phyloP scores from a whole-genome alignment of 2,888 invertebrate genomes.

The Reticulitermes lucifugus region DNA sequence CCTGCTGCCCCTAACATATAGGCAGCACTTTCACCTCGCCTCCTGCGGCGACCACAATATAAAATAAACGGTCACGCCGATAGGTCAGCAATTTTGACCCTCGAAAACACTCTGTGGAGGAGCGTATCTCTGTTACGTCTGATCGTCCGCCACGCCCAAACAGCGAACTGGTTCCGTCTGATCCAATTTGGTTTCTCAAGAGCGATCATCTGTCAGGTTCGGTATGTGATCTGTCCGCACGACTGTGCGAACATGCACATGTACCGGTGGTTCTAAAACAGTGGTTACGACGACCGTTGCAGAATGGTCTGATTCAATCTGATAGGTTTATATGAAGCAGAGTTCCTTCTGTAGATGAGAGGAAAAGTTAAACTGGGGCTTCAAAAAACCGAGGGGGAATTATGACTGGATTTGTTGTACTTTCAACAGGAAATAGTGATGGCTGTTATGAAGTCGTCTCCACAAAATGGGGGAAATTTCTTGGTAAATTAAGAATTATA shows the following conservation, averaged over 20 bases:
- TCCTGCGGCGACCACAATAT: constrained; percentile 7
- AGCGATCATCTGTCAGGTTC: constrained; percentile 2
- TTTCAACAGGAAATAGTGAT: too few relatives aligned
- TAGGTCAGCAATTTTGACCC: constrained; percentile 1
- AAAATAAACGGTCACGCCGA: constrained; percentile 6
- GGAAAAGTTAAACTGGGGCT: too few relatives aligned
- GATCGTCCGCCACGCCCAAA: neutral
- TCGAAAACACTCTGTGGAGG: constrained; percentile 14
- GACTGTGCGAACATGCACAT: neutral
- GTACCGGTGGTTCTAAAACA: too few relatives aligned
- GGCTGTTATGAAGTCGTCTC: too few relatives aligned
- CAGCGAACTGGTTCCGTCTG: constrained; percentile 9
- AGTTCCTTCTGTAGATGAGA: too few relatives aligned
- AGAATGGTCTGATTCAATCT: too few relatives aligned
- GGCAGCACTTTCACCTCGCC: constrained; percentile 20
- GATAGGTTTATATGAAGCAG: too few relatives aligned
- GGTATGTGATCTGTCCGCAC: neutral
- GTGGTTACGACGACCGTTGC: too few relatives aligned
- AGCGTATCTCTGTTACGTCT: neutral
- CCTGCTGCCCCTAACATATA: neutral
- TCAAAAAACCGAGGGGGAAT: too few relatives aligned
- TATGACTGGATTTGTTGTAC: too few relatives aligned
- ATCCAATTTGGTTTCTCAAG: constrained; percentile 9
- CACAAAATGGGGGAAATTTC: too few relatives aligned
- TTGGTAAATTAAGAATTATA: too few relatives aligned